Evolutionary conservation across 2,888 invertebrate species (phyloP).

Genomic region (Digitonthophagus gazella): DNA sequence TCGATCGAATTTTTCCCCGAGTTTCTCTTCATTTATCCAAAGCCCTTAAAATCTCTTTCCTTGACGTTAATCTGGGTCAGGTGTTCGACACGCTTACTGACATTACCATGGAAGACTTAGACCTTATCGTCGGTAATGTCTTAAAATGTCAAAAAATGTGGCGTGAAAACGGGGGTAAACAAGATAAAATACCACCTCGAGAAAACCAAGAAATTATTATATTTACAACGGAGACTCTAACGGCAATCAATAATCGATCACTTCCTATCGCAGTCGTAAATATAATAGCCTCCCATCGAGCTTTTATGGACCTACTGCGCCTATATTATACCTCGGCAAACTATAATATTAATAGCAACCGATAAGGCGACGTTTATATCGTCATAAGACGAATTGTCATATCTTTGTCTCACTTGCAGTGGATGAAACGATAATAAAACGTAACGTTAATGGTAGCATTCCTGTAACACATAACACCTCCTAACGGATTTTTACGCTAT

Average conservation of each 20-base stretch:
- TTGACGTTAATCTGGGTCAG: neutral
- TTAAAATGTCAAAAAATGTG: neutral
- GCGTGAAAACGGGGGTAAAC: neutral
- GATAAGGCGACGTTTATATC: neutral
- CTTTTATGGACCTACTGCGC: neutral
- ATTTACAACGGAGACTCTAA: neutral
- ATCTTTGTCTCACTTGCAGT: too few relatives aligned
- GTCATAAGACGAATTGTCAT: neutral
- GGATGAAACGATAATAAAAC: neutral
- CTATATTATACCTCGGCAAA: neutral
- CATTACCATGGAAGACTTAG: neutral
- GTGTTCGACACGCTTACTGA: neutral
- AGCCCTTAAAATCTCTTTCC: too few relatives aligned
- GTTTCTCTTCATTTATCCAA: too few relatives aligned
- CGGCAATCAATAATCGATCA: neutral
- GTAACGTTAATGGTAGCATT: neutral
- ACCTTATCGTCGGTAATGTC: neutral
- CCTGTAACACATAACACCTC: neutral
- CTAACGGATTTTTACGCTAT: slow-evolving; percentile 40
- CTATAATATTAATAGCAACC: neutral
- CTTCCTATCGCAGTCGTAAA: neutral
- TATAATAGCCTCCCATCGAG: neutral
- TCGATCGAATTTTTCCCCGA: neutral
- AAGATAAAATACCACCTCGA: neutral
- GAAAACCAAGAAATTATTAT: neutral